Base-by-base conservation (phyloP, 2,113 vertebrate genomes). In the Mustela nigripes region DNA sequence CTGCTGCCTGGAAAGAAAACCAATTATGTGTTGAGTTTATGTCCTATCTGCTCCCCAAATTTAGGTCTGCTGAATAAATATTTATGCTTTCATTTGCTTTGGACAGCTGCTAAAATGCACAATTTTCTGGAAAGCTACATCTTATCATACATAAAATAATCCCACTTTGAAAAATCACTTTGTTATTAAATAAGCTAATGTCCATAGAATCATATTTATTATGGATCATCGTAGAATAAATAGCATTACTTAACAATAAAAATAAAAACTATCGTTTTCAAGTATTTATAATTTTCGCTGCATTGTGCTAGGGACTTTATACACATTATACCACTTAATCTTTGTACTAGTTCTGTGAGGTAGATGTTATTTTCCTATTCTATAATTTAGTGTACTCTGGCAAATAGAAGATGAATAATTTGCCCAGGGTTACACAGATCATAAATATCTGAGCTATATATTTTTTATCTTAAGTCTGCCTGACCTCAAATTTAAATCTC, bases 381-480 rank as follows among this genome's bases (percentile, higher is more conserved):
- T 65, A 79, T 58, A 78, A 85, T 85, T 93, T 65, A 91, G 16
- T n/a, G 42, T n/a, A 76, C 10, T 28, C 12, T 89, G 31, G 42
- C 48, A 91, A 82, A 86, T 11, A 88, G 48, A 67, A 84, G 69
- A 95, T 71, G 60, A 94, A 74, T 53, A 85, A 87, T 87, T 88
- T 88, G 8, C 5, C 74, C 21, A n/a, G 21, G 22, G 28, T 82
- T 88, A 22, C 42, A 71, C 69, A 39, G 19, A 24, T 97, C 81
- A 83, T 69, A 94, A 74, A 74, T 89, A 24, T 11, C 73, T 90
- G 36, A 93, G 22, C 73, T 92, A 15, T 65, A 33, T 69, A 80
- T 79, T 79, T 92, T 92, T 87, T 97, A 89, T 33, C 60, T 84
- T 65, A 94, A 90, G 28, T 15, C 36, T 91, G 36, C 92, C 26